These are phyloP conservation scores for Myodes glareolus DNA, from an alignment of 2,113 vertebrate genomes.

Conservation along the genomic window DNA sequence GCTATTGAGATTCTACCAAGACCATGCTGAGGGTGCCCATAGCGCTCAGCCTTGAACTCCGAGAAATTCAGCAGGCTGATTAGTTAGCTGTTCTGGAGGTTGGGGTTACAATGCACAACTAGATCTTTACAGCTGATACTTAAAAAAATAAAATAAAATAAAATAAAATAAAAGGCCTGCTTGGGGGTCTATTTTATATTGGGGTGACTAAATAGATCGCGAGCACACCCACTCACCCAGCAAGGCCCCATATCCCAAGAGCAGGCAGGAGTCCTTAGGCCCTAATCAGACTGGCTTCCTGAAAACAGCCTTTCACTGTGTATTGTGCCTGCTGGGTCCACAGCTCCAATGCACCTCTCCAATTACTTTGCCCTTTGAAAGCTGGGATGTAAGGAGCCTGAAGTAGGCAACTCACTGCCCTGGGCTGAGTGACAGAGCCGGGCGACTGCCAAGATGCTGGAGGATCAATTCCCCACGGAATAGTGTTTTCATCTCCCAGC, in stretches of 20 bases:
- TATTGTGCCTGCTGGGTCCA: conserved; percentile 35
- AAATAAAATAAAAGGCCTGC: conserved; percentile 19
- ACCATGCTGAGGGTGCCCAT: neutral
- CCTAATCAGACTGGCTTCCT: neutral
- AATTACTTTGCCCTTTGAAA: conserved; percentile 67
- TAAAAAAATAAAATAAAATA: neutral
- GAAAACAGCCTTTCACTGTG: conserved; percentile 18
- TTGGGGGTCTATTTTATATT: conserved; percentile 37
- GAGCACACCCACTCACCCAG: conserved; percentile 52
- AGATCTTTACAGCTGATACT: conserved; percentile 19
- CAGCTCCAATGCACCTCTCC: conserved; percentile 30
- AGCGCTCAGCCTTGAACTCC: neutral
- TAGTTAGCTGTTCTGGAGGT: conserved; percentile 50
- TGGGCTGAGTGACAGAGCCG: neutral
- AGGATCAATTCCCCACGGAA: neutral
- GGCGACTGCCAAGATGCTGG: conserved; percentile 36
- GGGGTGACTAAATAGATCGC: conserved; percentile 66
- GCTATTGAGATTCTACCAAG: neutral
- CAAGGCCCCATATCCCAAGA: conserved; percentile 18
- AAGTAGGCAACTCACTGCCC: neutral
- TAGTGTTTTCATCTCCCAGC: neutral
- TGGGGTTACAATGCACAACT: conserved; percentile 45
- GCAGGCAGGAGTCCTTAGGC: neutral
- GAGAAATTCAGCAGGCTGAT: conserved; percentile 25
- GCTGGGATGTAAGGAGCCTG: neutral